A percentile compares a stretch with the other conserved stretches of the same genome.
These are phyloP conservation scores for Calliopsis andreniformis DNA, from an alignment of 1,140 invertebrate genomes.

Conservation along the genomic window DNA sequence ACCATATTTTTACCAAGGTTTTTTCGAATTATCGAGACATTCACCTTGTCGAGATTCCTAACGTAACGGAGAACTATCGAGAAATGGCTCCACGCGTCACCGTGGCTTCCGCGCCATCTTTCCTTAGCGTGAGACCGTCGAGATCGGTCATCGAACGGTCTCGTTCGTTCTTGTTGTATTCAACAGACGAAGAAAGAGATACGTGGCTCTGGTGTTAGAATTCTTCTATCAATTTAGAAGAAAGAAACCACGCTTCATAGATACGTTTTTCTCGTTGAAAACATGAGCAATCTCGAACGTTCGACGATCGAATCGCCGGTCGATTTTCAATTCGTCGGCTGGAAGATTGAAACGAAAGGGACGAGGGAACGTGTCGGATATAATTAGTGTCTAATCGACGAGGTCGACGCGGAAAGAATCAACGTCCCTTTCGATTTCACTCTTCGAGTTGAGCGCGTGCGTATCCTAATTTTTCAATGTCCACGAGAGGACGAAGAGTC, in stretches of 20 bases:
- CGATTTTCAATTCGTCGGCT: conserved; percentile 64
- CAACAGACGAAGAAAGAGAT: conserved; percentile 7
- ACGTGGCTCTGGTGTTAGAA: too few species aligned
- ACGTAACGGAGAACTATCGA: conserved; percentile 57
- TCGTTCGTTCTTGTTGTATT: conserved; percentile 29
- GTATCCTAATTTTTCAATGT: conserved; percentile 65
- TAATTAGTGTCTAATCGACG: too few species aligned
- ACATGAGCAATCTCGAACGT: conserved; percentile 23
- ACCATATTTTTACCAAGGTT: conserved; percentile 76
- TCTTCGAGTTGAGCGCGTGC: conserved; percentile 34
- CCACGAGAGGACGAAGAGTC: conserved; percentile 54
- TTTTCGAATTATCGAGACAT: conserved; percentile 63
- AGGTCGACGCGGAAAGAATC: too few species aligned
- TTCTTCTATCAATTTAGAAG: too few species aligned
- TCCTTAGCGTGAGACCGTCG: conserved; percentile 62
- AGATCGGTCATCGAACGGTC: conserved; percentile 54
- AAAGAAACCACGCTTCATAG: too few species aligned
- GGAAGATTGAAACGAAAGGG: conserved; percentile 49
- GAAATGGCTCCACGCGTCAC: conserved; percentile 66
- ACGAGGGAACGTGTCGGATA: not conserved
- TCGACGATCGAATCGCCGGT: conserved; percentile 57
- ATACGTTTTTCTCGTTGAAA: not conserved
- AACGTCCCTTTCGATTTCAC: not conserved
- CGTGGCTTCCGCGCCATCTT: conserved; percentile 66
- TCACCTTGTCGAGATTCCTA: conserved; percentile 61